Percentiles rank a stretch among this genome's conserved stretches.
Evolutionary conservation across 2,797 vertebrate species (phyloP).

Genomic region (Phrynocephalus vlangalii): DNA sequence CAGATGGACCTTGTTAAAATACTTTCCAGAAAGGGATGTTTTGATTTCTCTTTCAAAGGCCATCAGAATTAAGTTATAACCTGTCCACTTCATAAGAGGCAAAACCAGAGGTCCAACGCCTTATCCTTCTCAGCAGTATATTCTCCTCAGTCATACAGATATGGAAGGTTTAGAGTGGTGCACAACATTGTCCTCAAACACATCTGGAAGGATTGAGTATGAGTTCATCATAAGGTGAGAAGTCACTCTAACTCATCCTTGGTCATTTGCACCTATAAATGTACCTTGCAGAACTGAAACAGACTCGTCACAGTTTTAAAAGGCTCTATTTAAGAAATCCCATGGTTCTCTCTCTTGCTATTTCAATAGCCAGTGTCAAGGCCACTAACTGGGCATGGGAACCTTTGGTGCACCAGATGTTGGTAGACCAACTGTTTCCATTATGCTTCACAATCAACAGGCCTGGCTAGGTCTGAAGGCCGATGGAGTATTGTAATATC

Average conservation of each 20-base stretch:
- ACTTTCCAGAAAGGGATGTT: constrained; percentile 1
- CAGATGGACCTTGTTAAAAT: background rate
- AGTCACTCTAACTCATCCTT: constrained; percentile 6
- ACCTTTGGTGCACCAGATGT: background rate
- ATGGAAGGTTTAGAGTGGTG: background rate
- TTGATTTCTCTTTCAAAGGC: background rate
- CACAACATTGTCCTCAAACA: background rate
- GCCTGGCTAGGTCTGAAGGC: background rate
- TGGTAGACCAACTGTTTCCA: background rate
- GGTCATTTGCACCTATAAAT: background rate
- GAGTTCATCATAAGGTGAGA: background rate
- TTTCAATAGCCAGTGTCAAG: background rate
- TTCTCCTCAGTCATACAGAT: background rate
- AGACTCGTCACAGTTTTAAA: background rate
- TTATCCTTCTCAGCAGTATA: background rate
- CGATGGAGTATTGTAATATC: background rate
- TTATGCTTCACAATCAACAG: background rate
- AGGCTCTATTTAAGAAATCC: background rate
- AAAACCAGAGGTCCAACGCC: background rate
- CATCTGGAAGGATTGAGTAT: background rate
- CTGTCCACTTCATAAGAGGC: background rate
- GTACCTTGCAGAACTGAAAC: background rate
- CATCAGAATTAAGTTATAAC: background rate
- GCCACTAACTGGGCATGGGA: background rate
- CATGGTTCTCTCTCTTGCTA: background rate